Conservation (phyloP, 2,797 vertebrate genomes). For the Zalophus californianus region DNA sequence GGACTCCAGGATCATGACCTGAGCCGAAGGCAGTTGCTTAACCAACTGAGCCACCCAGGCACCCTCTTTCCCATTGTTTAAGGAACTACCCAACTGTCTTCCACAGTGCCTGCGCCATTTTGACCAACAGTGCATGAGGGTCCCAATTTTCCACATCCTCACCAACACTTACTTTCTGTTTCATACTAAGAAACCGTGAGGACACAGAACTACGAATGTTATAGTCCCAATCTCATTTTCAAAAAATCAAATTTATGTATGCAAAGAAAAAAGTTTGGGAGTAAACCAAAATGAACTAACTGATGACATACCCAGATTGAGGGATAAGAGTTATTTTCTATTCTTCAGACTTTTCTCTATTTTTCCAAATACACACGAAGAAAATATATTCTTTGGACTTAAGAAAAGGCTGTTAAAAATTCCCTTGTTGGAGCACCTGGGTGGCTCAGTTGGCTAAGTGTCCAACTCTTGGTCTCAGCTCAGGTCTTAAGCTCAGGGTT, state of each 20-base stretch:
- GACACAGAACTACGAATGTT: background rate
- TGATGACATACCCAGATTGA: background rate
- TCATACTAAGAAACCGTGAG: background rate
- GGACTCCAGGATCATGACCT: too few species aligned
- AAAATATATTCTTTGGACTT: background rate
- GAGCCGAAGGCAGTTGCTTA: too few species aligned
- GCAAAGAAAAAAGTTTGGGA: background rate
- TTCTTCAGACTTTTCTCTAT: background rate
- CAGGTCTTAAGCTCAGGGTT: background rate
- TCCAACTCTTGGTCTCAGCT: background rate
- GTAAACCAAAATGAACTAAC: background rate
- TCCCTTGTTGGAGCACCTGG: background rate
- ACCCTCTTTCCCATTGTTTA: background rate
- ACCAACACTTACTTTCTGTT: background rate
- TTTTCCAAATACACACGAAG: background rate
- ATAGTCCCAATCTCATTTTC: background rate
- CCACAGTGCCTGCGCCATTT: background rate
- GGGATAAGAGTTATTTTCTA: background rate
- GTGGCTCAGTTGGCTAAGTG: too few species aligned
- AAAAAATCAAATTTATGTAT: background rate
- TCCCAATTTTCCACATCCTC: background rate
- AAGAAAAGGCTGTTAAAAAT: background rate
- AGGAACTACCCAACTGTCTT: background rate
- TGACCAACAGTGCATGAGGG: background rate
- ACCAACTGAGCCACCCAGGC: too few species aligned